Percentiles rank a stretch among this genome's conserved stretches.
Evolutionary conservation across 2,113 vertebrate genomes (phyloP).

Genomic region (Heterocephalus glaber): DNA sequence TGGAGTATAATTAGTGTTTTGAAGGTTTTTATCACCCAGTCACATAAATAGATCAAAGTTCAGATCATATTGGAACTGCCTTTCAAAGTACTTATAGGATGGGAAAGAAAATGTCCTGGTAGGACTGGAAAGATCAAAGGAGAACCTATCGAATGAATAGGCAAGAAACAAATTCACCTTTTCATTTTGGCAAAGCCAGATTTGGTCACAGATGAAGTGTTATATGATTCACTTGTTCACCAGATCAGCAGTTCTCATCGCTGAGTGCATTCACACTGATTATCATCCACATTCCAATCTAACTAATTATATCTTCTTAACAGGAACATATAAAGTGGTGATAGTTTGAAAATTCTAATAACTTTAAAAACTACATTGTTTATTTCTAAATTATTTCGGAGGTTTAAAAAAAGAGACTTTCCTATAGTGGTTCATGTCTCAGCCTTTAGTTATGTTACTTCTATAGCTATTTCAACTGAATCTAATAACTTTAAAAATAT

Average conservation of each 20-base stretch:
- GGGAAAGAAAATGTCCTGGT: neutral
- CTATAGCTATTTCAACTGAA: conserved; percentile 42
- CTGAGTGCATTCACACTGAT: conserved; percentile 11
- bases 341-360: conserved; percentile 38
- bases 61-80: conserved; percentile 16
- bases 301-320: conserved; percentile 49
- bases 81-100: conserved; percentile 30
- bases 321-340: neutral
- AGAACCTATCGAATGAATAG: conserved; percentile 5
- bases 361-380: conserved; percentile 56
- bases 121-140: conserved; percentile 15
- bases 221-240: neutral
- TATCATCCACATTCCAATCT: neutral
- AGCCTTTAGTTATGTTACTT: conserved; percentile 8
- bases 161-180: conserved; percentile 48
- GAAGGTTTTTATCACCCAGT: conserved; percentile 9
- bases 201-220: conserved; percentile 10
- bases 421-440: conserved; percentile 33
- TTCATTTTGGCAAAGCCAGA: conserved; percentile 48
- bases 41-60: neutral
- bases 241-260: neutral
- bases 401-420: neutral
- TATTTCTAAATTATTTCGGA: neutral
- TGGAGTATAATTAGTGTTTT: conserved; percentile 11
- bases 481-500: conserved; percentile 36